Evolutionary conservation across 2,797 vertebrate species (phyloP).

Genomic region (Scleropages formosus): DNA sequence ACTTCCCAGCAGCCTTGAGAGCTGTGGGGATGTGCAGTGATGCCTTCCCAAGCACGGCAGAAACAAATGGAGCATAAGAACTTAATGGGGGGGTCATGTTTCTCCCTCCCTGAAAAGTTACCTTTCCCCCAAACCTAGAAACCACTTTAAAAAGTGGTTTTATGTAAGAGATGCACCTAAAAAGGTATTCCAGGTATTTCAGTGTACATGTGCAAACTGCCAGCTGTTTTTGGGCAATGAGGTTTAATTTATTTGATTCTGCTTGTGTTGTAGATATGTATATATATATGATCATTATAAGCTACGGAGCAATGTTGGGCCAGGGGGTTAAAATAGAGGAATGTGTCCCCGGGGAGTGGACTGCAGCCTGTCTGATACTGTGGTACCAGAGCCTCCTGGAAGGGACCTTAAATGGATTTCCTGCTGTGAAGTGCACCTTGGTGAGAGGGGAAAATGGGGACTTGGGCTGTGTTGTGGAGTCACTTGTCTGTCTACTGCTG

Average conservation of each 20-base stretch:
- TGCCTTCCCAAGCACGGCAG: neutral
- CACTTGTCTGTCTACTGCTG: neutral
- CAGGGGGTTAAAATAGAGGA: slow-evolving; percentile 39
- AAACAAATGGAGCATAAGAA: neutral
- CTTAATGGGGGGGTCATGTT: slow-evolving; percentile 42
- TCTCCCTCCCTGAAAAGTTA: neutral
- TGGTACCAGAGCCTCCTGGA: slow-evolving; percentile 33
- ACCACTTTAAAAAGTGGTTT: neutral
- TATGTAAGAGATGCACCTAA: neutral
- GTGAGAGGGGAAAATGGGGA: neutral
- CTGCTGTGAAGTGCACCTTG: slow-evolving; percentile 1
- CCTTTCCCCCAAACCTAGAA: no score
- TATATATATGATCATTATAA: slow-evolving; percentile 54
- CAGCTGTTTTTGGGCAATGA: slow-evolving; percentile 61
- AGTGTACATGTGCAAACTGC: slow-evolving; percentile 46
- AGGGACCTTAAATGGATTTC: neutral
- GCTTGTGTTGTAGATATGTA: slow-evolving; percentile 64
- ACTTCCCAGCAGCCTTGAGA: no score
- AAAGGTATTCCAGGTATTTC: slow-evolving; percentile 44
- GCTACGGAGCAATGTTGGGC: slow-evolving; percentile 44
- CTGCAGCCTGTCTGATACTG: slow-evolving; percentile 27
- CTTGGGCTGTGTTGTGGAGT: neutral
- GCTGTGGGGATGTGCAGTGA: no score
- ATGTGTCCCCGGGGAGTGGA: slow-evolving; percentile 38
- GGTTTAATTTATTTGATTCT: slow-evolving; percentile 68